Evolutionary conservation across 2,113 vertebrate genomes (phyloP), one percentile per base, ranked within the genome.

Genomic region (Spizaetus ornatus): DNA sequence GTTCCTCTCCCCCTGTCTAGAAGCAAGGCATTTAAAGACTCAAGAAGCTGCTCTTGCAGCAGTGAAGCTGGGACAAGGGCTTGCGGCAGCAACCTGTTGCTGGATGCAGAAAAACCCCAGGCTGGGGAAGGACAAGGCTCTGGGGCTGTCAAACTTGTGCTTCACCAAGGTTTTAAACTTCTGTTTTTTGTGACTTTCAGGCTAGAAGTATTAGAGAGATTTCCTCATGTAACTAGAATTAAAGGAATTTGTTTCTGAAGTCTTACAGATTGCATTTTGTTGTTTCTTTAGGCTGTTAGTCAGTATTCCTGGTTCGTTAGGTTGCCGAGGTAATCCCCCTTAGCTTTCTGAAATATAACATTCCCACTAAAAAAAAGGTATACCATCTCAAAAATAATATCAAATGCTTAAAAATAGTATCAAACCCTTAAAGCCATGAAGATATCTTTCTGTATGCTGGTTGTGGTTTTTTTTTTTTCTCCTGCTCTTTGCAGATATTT

Each of bases 401-500:
- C 25, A 63, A 97, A 82, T 42, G 73, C 79, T 78, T 82, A 23
- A 45, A 81, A 86, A 89, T 47, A 88, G 74, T 38, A 59, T 73
- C 48, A 78, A 88, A 84, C 58, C 40, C 95, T 86, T 92, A 78
- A 88, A 96, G 71, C 55, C 90, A 95, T 42, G 96, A 98, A 97
- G 97, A 98, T 97, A 94, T 94, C 96, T 97, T 98, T 97, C 95
- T 63, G 71, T 93, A 96, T 59, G 92, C 95, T 79, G 84, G 25
- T 74, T 94, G 38, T 3, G 52, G 6, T 8, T 4, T 58, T 71
- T 89, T 97, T 97, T 97, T 97, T 96, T 98, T 98, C 98, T 6
- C 98, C 97, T 96, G 95, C 97, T 98, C 97, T 98, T 98, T 98
- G 97, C 98, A 98, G 98, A 97, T 98, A 98, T 98, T 98, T 97